A percentile compares a stretch with the other conserved stretches of the same genome.
phyloP scores from a whole-genome alignment of 2,888 invertebrate genomes.

The Papilio gigon region DNA sequence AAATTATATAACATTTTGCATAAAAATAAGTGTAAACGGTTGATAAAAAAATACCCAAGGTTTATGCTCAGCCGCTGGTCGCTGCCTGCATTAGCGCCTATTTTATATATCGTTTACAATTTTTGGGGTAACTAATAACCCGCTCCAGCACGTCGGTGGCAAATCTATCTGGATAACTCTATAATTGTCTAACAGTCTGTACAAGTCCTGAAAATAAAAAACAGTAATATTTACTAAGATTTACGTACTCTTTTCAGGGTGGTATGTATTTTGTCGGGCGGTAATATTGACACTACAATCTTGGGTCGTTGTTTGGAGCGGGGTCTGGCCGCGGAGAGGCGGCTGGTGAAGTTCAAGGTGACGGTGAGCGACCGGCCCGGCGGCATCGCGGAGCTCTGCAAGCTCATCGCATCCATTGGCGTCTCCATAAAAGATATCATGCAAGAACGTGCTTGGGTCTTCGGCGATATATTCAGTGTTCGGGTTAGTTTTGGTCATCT shows the following conservation, averaged over 20 bases:
- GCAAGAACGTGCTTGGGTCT: conserved; percentile 97
- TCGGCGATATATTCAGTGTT: conserved; percentile 90
- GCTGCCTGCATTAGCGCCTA: no score
- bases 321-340: conserved; percentile 93
- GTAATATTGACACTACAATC: conserved; percentile 96
- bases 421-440: conserved; percentile 97
- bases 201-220: no score
- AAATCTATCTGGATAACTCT: no score
- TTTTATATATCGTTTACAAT: no score
- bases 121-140: no score
- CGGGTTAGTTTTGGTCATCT: conserved; percentile 54
- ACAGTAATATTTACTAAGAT: no score
- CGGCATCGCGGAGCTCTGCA: conserved; percentile 92
- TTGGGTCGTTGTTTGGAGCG: conserved; percentile 93
- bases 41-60: no score
- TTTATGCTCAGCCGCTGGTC: no score
- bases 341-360: conserved; percentile 82
- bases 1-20: no score
- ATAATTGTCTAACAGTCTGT: not conserved
- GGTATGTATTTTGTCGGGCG: conserved; percentile 91
- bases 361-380: conserved; percentile 94
- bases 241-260: no score
- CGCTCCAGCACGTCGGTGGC: no score
- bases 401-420: conserved; percentile 87
- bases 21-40: no score